A percentile compares a stretch with the other conserved stretches of the same genome.
Conservation (phyloP, 2,888 invertebrate genomes). For the Elegia similella region DNA sequence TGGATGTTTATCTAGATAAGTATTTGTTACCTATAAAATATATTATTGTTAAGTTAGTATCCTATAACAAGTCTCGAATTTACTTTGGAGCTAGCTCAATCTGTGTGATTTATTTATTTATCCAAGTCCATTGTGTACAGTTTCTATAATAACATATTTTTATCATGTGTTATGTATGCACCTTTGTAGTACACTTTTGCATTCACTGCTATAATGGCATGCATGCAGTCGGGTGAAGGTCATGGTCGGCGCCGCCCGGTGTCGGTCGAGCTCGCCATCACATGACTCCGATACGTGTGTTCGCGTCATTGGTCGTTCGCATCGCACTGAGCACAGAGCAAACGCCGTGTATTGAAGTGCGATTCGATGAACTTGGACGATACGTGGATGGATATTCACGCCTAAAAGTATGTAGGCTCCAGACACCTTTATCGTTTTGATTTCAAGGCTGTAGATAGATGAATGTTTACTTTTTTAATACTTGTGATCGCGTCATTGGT, state of each 20-base stretch:
- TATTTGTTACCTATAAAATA: no score
- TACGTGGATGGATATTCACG: no score
- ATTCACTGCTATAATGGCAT: conserved; percentile 32
- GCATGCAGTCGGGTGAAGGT: conserved; percentile 64
- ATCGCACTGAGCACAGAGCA: conserved; percentile 3
- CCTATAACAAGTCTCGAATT: no score
- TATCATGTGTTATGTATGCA: conserved; percentile 37
- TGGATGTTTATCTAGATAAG: no score
- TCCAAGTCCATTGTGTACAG: neutral
- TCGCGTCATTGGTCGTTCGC: conserved; percentile 51
- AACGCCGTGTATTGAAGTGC: no score
- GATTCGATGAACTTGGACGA: no score
- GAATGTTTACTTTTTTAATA: no score
- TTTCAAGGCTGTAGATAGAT: no score
- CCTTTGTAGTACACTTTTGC: conserved; percentile 33
- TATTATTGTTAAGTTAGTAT: no score
- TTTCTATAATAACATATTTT: neutral
- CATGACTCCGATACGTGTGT: conserved; percentile 60
- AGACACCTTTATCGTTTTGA: no score
- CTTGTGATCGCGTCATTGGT: neutral
- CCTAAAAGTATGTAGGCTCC: no score
- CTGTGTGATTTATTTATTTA: neutral
- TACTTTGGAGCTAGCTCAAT: no score
- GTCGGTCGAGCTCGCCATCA: conserved; percentile 58
- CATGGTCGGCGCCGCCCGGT: conserved; percentile 58